These are phyloP conservation scores for Peromyscus nudipes DNA, from an alignment of 2,797 vertebrate species.

Conservation along the genomic window DNA sequence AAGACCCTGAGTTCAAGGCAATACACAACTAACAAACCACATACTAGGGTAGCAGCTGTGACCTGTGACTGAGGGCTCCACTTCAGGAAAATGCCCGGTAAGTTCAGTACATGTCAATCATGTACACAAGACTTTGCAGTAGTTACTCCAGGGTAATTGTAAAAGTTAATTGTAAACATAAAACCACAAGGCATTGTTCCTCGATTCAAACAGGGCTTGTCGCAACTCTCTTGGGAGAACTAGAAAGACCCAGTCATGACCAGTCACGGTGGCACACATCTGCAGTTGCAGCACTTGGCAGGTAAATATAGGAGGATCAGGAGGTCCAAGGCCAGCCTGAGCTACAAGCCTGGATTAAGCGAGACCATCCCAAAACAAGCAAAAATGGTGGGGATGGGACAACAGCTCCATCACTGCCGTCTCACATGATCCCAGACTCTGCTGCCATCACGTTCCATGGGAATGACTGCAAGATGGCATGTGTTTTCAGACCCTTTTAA, in stretches of 20 bases:
- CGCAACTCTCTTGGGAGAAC: not conserved
- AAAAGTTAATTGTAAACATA: slow-evolving; percentile 34
- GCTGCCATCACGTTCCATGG: not conserved
- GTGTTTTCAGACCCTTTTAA: not conserved
- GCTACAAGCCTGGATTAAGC: not conserved
- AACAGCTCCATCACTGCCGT: not conserved
- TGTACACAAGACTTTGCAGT: not conserved
- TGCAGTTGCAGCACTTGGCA: not conserved
- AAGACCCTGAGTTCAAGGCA: not conserved
- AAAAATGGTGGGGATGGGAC: not conserved
- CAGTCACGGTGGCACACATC: not conserved
- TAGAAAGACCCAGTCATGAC: not conserved
- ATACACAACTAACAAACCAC: not conserved
- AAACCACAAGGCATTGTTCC: not conserved
- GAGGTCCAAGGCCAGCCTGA: not conserved
- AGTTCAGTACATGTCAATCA: not conserved
- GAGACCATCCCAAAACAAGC: not conserved
- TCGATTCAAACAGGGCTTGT: not conserved
- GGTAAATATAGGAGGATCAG: not conserved
- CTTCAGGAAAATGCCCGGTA: not conserved
- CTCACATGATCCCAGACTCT: not conserved
- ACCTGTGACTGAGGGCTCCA: not conserved
- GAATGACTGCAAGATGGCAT: not conserved
- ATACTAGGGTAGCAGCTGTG: not conserved
- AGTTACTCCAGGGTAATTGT: not conserved